phyloP scores from a whole-genome alignment of 2,797 vertebrate species.

The Eospalax fontanierii region DNA sequence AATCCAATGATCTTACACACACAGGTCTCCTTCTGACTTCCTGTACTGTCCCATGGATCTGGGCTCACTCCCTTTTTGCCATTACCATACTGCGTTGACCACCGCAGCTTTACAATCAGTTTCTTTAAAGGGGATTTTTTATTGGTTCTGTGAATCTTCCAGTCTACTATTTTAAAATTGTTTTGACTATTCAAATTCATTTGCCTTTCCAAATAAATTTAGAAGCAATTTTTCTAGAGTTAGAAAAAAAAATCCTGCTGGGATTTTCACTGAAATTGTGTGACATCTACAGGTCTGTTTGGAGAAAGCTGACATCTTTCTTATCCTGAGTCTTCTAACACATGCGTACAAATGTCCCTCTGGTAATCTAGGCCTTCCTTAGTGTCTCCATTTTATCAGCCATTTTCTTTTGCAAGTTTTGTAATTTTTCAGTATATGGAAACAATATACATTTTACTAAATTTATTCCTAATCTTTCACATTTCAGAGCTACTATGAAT shows the following conservation, averaged over 20 bases:
- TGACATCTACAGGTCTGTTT: constrained; percentile 3
- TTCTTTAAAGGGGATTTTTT: background rate
- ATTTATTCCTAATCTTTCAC: background rate
- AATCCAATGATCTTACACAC: background rate
- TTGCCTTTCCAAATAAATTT: background rate
- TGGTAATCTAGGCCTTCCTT: background rate
- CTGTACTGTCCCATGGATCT: background rate
- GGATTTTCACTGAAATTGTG: constrained; percentile 43
- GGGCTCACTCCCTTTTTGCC: background rate
- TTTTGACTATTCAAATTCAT: constrained; percentile 26
- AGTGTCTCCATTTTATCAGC: background rate
- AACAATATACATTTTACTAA: background rate
- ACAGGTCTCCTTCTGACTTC: background rate
- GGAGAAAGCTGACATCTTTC: background rate
- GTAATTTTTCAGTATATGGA: constrained; percentile 19
- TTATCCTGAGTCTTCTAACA: background rate
- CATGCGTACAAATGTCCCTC: background rate
- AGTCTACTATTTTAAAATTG: constrained; percentile 31
- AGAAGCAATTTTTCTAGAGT: constrained; percentile 10
- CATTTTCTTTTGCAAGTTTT: background rate
- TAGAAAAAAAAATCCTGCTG: background rate
- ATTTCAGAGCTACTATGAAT: background rate
- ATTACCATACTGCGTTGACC: background rate
- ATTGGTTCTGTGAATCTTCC: background rate
- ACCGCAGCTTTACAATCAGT: background rate